These are phyloP conservation scores for Lymantria monacha DNA, from an alignment of 2,888 invertebrate genomes.

Conservation along the genomic window DNA sequence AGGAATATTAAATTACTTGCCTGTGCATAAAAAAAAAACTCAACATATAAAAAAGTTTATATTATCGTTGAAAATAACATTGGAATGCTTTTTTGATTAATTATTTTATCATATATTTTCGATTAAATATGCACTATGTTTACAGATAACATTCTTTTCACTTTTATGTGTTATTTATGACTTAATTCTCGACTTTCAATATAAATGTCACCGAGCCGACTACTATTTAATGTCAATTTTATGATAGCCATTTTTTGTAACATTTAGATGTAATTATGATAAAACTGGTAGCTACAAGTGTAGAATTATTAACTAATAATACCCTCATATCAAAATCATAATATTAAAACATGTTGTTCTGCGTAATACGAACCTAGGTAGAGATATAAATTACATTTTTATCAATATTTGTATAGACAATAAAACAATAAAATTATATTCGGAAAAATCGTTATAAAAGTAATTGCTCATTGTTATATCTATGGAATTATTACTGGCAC, in stretches of 20 bases:
- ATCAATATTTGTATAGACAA: conserved; percentile 26
- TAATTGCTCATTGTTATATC: conserved; percentile 66
- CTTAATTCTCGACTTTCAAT: conserved; percentile 7
- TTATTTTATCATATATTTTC: conserved; percentile 8
- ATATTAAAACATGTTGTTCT: conserved; percentile 1
- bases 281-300: too few relatives aligned
- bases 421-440: conserved; percentile 35
- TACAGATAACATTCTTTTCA: conserved; percentile 13
- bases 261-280: too few relatives aligned
- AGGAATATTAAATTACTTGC: conserved; percentile 62
- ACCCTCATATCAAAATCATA: neutral
- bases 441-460: conserved; percentile 46
- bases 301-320: too few relatives aligned
- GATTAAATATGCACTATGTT: conserved; percentile 11
- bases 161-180: conserved; percentile 8
- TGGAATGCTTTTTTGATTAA: neutral
- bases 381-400: conserved; percentile 15
- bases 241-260: neutral
- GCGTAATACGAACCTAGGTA: conserved; percentile 7
- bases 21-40: conserved; percentile 30
- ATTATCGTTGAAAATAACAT: neutral
- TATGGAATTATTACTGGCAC: conserved; percentile 60
- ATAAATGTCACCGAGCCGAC: neutral
- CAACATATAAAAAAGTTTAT: conserved; percentile 17
- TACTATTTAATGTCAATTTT: neutral